Evolutionary conservation across 2,797 vertebrate species (phyloP), one percentile per base, ranked within the genome.

Genomic region (Anomalospiza imberbis): DNA sequence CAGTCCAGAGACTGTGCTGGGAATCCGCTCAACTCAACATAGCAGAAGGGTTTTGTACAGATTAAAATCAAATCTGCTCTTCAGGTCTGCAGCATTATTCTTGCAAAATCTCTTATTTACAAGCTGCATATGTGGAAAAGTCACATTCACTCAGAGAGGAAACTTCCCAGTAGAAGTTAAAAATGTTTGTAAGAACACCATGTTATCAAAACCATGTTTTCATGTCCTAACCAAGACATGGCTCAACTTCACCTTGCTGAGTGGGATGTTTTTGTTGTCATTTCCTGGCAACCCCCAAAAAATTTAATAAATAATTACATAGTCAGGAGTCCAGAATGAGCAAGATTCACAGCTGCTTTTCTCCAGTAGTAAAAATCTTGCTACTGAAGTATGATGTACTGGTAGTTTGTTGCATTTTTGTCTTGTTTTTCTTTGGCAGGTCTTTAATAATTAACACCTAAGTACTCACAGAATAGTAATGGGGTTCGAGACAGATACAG

Each of bases 141-240:
- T 62, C 2, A 2, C 26, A 5, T 29, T 81, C 4, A 24, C 31
- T 63, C 40, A 55, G 32, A 68, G 62, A 62, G 28, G 10, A 65
- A 80, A 42, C 5, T n/a, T 58, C 36, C 31, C 7, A 2, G 8
- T 2, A 51, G 17, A 70, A 58, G 19, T 63, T 71, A 15, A 63
- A 77, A 53, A 36, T 1, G 0, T 70, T 68, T 62, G 15, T 65
- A 24, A 63, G 44, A 53, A 15, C 12, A 42, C 10, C 0, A 1
- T 24, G 26, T 48, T 45, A 57, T 20, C 50, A 38, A 61, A 85
- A 29, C 15, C 2, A 0, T 3, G 3, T 57, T 74, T 87, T 34
- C 8, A 3, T 36, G 5, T 48, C 70, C 34, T 42, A 63, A 62
- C 25, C 38, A 51, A 71, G 42, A 13, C 29, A 53, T 80, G 54